phyloP scores from a whole-genome alignment of 2,113 vertebrate species.

The Oreocharis arfaki region DNA sequence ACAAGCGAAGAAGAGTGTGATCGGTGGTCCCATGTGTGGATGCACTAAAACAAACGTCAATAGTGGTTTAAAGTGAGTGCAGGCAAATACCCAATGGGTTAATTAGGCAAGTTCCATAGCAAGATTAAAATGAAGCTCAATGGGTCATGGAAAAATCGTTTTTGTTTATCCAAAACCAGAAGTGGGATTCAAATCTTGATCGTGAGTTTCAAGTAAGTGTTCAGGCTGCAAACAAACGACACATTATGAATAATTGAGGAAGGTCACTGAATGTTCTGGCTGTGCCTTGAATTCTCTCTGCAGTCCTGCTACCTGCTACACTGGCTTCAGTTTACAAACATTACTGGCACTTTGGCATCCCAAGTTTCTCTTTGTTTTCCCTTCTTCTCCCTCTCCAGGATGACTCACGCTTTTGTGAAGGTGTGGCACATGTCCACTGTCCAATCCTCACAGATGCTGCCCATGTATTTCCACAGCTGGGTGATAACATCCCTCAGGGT shows the following conservation, averaged over 20 bases:
- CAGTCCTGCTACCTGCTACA: neutral
- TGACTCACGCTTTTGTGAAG: neutral
- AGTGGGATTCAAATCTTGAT: neutral
- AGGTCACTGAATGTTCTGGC: slow-evolving; percentile 14
- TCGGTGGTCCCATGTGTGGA: neutral
- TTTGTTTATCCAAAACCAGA: slow-evolving; percentile 8
- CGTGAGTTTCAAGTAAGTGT: neutral
- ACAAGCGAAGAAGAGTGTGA: neutral
- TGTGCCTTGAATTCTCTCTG: neutral
- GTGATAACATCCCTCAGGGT: neutral
- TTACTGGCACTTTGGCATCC: neutral
- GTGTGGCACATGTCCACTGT: neutral
- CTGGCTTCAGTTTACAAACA: neutral
- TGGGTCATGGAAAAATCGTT: neutral
- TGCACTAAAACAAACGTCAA: neutral
- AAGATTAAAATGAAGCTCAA: slow-evolving; percentile 1
- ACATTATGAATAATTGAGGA: slow-evolving; percentile 32
- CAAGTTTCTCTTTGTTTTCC: neutral
- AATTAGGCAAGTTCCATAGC: slow-evolving; percentile 15
- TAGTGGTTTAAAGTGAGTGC: slow-evolving; percentile 7
- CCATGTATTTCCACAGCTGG: neutral
- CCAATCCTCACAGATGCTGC: neutral
- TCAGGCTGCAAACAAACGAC: slow-evolving; percentile 4
- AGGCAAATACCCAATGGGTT: slow-evolving; percentile 36
- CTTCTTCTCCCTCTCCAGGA: neutral